Evolutionary conservation across 1,140 invertebrate genomes (phyloP).

Genomic region (Globodera rostochiensis): DNA sequence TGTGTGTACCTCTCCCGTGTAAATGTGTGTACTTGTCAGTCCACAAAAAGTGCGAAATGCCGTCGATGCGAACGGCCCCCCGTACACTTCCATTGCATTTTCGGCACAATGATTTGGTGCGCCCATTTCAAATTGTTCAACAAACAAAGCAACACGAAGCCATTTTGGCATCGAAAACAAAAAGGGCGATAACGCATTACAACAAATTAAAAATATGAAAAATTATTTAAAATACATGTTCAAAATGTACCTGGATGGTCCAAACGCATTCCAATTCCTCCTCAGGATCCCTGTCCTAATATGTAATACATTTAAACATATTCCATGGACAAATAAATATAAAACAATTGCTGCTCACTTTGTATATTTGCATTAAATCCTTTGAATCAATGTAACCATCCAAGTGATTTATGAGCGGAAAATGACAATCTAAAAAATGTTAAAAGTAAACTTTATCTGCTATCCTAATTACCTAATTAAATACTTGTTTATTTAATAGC

Average conservation of each 20-base stretch:
- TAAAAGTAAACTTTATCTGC: too few species aligned
- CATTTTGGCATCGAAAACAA: constrained; percentile 43
- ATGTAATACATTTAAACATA: not conserved
- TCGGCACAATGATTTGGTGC: constrained; percentile 48
- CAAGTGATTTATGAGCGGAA: constrained; percentile 28
- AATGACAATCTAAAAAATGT: constrained; percentile 37
- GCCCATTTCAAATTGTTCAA: constrained; percentile 46
- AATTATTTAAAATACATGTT: not conserved
- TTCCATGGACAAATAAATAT: constrained; percentile 1
- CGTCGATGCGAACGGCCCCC: constrained; percentile 28
- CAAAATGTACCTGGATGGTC: constrained; percentile 33
- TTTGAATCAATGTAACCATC: constrained; percentile 41
- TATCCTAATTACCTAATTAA: too few species aligned
- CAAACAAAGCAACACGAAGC: constrained; percentile 43
- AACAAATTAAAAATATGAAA: too few species aligned
- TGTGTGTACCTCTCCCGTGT: constrained; percentile 28
- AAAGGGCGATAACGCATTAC: not conserved
- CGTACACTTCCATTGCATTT: constrained; percentile 48
- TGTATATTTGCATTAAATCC: constrained; percentile 35
- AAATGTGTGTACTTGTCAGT: constrained; percentile 40
- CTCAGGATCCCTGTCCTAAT: constrained; percentile 8
- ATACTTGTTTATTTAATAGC: too few species aligned
- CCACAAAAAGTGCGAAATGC: constrained; percentile 48
- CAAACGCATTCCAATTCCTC: constrained; percentile 48
- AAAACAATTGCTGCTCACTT: constrained; percentile 12